These are phyloP conservation scores for Tanypteryx hageni DNA, from an alignment of 2,888 invertebrate genomes.

Conservation along the genomic window DNA sequence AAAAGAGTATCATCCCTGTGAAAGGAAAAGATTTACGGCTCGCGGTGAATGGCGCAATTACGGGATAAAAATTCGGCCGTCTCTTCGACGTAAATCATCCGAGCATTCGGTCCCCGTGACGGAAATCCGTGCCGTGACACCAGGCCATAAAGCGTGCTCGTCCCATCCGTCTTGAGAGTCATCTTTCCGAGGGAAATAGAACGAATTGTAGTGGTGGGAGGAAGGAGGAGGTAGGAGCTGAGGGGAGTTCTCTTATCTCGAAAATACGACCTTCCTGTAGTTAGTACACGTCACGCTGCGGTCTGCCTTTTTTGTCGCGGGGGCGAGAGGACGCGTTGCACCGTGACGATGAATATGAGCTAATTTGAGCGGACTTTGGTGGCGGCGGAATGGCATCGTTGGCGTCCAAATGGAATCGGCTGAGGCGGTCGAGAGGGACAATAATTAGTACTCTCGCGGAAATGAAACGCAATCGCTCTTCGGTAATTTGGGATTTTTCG, in stretches of 20 bases:
- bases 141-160: slow-evolving; percentile 25
- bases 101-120: neutral
- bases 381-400: too few species aligned
- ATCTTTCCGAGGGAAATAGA: slow-evolving; percentile 16
- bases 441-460: too few species aligned
- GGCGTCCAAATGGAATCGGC: too few species aligned
- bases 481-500: too few species aligned
- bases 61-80: slow-evolving; percentile 9
- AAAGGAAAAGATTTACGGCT: slow-evolving; percentile 47
- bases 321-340: too few species aligned
- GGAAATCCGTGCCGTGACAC: slow-evolving; percentile 60
- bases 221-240: neutral
- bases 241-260: neutral
- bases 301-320: too few species aligned
- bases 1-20: neutral
- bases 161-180: slow-evolving; percentile 47
- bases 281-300: too few species aligned
- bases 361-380: too few species aligned
- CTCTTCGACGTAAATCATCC: slow-evolving; percentile 15
- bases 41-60: slow-evolving; percentile 54
- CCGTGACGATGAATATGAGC: too few species aligned
- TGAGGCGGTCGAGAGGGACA: too few species aligned
- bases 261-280: too few species aligned
- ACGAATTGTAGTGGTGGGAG: neutral
- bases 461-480: too few species aligned